Base-by-base conservation (phyloP, 2,888 invertebrate genomes). In the Tiphia femorata region DNA sequence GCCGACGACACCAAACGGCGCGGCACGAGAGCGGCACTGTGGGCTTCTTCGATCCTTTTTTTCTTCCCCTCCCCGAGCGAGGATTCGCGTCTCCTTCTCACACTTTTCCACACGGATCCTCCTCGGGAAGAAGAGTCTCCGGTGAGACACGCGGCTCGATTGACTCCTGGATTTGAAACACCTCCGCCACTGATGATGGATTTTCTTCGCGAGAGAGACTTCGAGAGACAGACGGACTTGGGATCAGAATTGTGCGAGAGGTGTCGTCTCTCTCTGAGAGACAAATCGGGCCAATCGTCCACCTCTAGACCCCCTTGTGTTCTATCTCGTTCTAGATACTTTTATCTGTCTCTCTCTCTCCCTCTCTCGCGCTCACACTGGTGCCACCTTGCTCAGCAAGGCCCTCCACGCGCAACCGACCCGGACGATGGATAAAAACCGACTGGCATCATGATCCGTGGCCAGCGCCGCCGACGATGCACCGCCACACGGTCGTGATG, bases 1-100 rank as follows among this genome's bases (percentile, higher is more conserved):
- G 77, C 77, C 73, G 77, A 74, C 77, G 64, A 61, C 63, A 53
- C 58, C 56, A 58, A 51, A n/a, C 57, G 60, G 58, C 58, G 59
- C 46, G 53, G 54, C 40, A 43, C 49, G 37, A 8, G 17, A 37
- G 42, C 42, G 7, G 42, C 27, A 43, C 42, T 14, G 12, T 33
- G 33, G 29, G 33, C 42, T 29, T 19, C 58, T 60, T 67, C 66
- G 66, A 68, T 67, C 62, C 50, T 58, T 52, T 44, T 23, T 20
- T 41, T 23, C 14, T 14, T 23, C 20, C 21, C 30, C 19, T 30
- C 5, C 30, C 21, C 49, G 42, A n/a, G n/a, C 23, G 44, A 10
- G 42, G 20, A 58, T 61, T 61, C 67, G 64, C 67, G 63, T 60
- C 33, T 33, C 33, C 33, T 14, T 33, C 33, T 33, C n/a, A 33